Conservation (phyloP, 2,888 invertebrate species). For the Galerucella nymphaeae region DNA sequence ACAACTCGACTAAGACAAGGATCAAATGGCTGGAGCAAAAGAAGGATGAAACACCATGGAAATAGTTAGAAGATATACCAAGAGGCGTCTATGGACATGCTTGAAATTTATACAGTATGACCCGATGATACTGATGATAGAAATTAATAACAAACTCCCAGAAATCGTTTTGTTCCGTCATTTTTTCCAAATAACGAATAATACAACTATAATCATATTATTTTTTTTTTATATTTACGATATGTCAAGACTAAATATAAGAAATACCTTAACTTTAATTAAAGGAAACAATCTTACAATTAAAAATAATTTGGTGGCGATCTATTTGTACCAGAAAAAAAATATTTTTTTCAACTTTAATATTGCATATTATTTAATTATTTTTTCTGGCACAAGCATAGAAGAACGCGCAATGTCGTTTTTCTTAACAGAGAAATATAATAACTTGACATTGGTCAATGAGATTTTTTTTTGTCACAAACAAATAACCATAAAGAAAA, state of each 20-base stretch:
- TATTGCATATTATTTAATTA: background rate
- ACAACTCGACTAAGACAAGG: too few species aligned
- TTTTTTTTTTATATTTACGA: slow-evolving; percentile 18
- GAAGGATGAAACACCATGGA: too few species aligned
- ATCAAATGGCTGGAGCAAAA: too few species aligned
- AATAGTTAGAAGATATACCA: too few species aligned
- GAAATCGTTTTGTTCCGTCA: background rate
- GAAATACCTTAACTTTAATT: slow-evolving; percentile 26
- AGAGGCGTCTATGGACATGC: too few species aligned
- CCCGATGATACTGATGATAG: background rate
- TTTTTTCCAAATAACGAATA: background rate
- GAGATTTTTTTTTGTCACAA: slow-evolving; percentile 38
- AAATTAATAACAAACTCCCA: background rate
- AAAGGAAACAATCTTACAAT: background rate
- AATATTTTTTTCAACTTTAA: background rate
- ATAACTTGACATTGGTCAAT: slow-evolving; percentile 43
- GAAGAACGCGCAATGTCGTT: too few species aligned
- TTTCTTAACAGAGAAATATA: slow-evolving; percentile 4
- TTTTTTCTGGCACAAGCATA: too few species aligned
- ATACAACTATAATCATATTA: slow-evolving; percentile 3
- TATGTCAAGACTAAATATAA: slow-evolving; percentile 33
- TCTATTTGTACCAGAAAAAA: background rate
- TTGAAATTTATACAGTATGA: background rate
- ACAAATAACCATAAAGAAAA: slow-evolving; percentile 26
- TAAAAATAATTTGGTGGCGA: background rate